Percentiles rank a stretch among this genome's conserved stretches.
Conservation (phyloP, 2,888 invertebrate genomes). For the Drosophila atroscutellata region DNA sequence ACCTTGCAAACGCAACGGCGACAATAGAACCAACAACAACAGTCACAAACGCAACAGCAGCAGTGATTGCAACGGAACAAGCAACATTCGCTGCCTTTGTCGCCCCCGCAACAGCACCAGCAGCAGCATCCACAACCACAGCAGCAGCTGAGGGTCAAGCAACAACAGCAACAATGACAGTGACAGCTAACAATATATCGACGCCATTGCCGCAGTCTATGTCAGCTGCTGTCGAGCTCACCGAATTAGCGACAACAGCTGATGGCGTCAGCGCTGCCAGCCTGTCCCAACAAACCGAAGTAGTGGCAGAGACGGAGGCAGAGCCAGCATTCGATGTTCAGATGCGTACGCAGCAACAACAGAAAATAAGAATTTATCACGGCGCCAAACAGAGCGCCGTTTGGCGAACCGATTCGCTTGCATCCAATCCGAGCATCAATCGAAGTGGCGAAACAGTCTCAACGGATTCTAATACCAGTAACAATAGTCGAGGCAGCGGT, state of each 20-base stretch:
- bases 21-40: constrained; percentile 40
- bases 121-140: constrained; percentile 33
- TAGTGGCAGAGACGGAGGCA: constrained; percentile 36
- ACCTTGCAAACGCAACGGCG: constrained; percentile 56
- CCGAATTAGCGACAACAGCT: constrained; percentile 61
- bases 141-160: constrained; percentile 52
- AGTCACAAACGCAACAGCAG: constrained; percentile 20
- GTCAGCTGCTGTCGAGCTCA: constrained; percentile 56
- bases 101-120: constrained; percentile 24
- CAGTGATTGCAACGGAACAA: constrained; percentile 40
- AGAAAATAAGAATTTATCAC: constrained; percentile 75
- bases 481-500: constrained; percentile 13
- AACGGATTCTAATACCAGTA: constrained; percentile 11
- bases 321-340: constrained; percentile 73
- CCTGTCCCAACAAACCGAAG: background rate
- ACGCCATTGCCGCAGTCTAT: constrained; percentile 36
- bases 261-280: constrained; percentile 28
- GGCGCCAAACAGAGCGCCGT: constrained; percentile 74
- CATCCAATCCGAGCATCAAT: constrained; percentile 63
- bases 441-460: constrained; percentile 39
- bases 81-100: constrained; percentile 34
- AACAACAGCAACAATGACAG: constrained; percentile 42
- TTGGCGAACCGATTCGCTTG: constrained; percentile 73
- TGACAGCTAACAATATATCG: constrained; percentile 52
- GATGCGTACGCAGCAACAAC: constrained; percentile 73